These are phyloP conservation scores for Salticus scenicus DNA, from an alignment of 2,888 invertebrate species.

Conservation along the genomic window DNA sequence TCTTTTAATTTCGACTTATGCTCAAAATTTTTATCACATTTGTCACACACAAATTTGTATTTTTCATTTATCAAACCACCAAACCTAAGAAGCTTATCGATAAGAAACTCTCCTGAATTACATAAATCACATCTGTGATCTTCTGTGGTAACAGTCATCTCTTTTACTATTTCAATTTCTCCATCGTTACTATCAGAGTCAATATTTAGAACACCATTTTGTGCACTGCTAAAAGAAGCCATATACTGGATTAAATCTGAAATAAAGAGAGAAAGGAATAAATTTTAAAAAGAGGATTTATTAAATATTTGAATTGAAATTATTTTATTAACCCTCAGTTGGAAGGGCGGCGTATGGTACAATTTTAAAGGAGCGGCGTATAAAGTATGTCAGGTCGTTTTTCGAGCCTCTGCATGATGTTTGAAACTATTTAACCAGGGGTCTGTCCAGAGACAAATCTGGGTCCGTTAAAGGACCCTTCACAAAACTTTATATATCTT, in stretches of 20 bases:
- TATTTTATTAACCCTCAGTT: too few relatives aligned
- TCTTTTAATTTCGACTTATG: neutral
- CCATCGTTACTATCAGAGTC: neutral
- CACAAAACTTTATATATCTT: too few relatives aligned
- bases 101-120: constrained; percentile 37
- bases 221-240: neutral
- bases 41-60: constrained; percentile 34
- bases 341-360: too few relatives aligned
- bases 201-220: neutral
- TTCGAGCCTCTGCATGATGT: too few relatives aligned
- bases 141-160: constrained; percentile 20
- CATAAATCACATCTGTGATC: constrained; percentile 46
- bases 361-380: too few relatives aligned
- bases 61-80: constrained; percentile 36
- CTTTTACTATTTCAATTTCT: constrained; percentile 44
- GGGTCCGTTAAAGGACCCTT: too few relatives aligned
- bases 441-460: too few relatives aligned
- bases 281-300: neutral
- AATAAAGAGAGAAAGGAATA: neutral
- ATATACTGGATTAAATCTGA: constrained; percentile 14
- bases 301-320: too few relatives aligned
- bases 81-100: constrained; percentile 29
- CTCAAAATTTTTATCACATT: constrained; percentile 36
- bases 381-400: too few relatives aligned
- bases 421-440: too few relatives aligned